These are phyloP conservation scores for Rhabdomys dilectus DNA, from an alignment of 2,113 vertebrate species.

Conservation along the genomic window DNA sequence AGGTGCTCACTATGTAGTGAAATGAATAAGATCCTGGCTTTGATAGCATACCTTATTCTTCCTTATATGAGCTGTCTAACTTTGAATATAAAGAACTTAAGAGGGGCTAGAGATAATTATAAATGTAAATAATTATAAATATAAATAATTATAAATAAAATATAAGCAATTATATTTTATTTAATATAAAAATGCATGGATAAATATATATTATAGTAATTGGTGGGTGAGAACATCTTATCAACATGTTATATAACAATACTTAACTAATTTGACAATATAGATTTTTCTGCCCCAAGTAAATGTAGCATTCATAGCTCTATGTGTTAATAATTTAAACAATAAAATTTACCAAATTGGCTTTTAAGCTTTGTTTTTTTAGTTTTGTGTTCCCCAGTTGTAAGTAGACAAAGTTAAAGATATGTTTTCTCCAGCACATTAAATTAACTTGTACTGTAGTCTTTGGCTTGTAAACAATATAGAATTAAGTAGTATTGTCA, in stretches of 20 bases:
- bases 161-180: conserved; percentile 29
- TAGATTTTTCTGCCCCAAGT: conserved; percentile 41
- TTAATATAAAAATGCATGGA: conserved; percentile 17
- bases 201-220: neutral
- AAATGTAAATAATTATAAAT: neutral
- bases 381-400: conserved; percentile 25
- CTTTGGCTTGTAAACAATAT: neutral
- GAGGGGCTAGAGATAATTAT: neutral
- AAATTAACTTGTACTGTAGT: conserved; percentile 20
- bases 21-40: conserved; percentile 11
- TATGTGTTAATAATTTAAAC: conserved; percentile 46
- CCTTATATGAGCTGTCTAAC: neutral
- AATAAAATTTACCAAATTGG: conserved; percentile 11
- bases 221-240: neutral
- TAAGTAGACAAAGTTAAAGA: conserved; percentile 51
- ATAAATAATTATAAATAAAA: neutral
- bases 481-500: conserved; percentile 12
- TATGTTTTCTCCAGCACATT: conserved; percentile 3
- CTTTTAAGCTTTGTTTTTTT: conserved; percentile 37
- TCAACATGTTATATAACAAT: neutral
- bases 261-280: conserved; percentile 33
- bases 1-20: neutral
- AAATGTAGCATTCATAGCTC: conserved; percentile 20
- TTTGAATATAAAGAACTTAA: neutral
- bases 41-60: neutral